Base-by-base conservation (phyloP, 2,113 vertebrate species). In the Okapia johnstoni region DNA sequence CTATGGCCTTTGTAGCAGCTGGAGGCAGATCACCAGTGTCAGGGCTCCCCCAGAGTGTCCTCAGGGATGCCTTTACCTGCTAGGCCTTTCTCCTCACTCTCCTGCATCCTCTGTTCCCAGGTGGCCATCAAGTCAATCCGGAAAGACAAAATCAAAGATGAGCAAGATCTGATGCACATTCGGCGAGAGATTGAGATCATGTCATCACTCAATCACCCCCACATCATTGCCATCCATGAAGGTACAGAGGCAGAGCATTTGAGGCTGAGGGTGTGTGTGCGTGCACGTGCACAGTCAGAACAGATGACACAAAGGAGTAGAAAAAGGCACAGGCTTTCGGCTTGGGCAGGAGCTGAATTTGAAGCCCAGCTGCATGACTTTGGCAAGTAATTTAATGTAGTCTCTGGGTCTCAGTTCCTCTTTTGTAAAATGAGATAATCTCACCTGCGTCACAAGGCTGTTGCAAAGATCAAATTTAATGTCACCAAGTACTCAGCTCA, bases 161-260 rank as follows among this genome's bases (percentile, higher is more conserved):
- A 99, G 96, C 99, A 99, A 98, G 99, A 99, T 96, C 99, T 99
- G 33, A 97, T 99, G 40, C 99, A 99, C 70, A 99, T 99, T 92
- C 99, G 99, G 33, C 98, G 99, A 92, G 99, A 99, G 98, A 99
- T 99, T 1, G 99, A 99, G 98, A 99, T 99, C 98, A 99, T 99
- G 99, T 99, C 99, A 0, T 99, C 99, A 0, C 99, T 99, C 94
- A 99, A 99, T 97, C 99, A 99, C 96, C 99, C 99, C 0, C 99
- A 99, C 98, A 99, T 99, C 99, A 99, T 99, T 60, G 99, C 99
- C 80, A 99, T 99, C 96, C 99, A 99, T 0, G 99, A 99, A 99
- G 99, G 99, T 99, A 98, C 93, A 90, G 33, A 73, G 8, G n/a
- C 7, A 1, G 52, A 40, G 46, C 23, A 2, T 30, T 33, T 19